Conservation (phyloP, 92 coral and sea anemone species). For the Meandrina meandrites region DNA sequence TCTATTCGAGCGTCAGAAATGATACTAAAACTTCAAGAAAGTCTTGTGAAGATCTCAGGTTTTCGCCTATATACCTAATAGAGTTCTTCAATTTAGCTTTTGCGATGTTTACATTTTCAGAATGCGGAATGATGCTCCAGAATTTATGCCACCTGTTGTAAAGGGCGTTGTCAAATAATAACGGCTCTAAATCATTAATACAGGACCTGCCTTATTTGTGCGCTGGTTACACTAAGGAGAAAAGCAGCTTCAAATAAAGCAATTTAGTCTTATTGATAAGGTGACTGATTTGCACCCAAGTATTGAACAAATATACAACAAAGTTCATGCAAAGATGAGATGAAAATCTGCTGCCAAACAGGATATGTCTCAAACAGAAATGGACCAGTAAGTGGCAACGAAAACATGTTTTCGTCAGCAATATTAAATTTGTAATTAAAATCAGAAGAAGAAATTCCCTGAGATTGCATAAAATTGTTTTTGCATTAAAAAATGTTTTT, state of each 20-base stretch:
- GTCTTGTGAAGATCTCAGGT: not conserved
- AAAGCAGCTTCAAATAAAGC: not conserved
- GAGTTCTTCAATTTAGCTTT: not conserved
- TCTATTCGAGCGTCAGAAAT: not conserved
- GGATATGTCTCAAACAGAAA: not conserved
- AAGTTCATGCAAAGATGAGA: not conserved
- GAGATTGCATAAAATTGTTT: not conserved
- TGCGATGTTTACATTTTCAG: not conserved
- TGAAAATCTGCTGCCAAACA: not conserved
- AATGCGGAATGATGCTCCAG: conserved; percentile 18
- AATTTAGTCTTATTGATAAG: not conserved
- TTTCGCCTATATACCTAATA: not conserved
- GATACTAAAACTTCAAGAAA: not conserved
- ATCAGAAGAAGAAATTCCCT: not conserved
- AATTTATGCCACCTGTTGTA: conserved; percentile 16
- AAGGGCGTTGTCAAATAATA: conserved; percentile 18
- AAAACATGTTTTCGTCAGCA: not conserved
- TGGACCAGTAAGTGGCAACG: not conserved
- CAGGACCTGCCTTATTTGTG: not conserved
- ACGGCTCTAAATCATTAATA: conserved; percentile 9
- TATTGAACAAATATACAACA: not conserved
- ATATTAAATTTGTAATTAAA: not conserved
- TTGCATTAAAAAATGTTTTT: not conserved
- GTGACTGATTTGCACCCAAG: not conserved
- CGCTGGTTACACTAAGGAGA: not conserved